Percentiles rank a stretch among this genome's conserved stretches.
Conservation (phyloP, 2,888 invertebrate genomes). For the Oscheius sp. region DNA sequence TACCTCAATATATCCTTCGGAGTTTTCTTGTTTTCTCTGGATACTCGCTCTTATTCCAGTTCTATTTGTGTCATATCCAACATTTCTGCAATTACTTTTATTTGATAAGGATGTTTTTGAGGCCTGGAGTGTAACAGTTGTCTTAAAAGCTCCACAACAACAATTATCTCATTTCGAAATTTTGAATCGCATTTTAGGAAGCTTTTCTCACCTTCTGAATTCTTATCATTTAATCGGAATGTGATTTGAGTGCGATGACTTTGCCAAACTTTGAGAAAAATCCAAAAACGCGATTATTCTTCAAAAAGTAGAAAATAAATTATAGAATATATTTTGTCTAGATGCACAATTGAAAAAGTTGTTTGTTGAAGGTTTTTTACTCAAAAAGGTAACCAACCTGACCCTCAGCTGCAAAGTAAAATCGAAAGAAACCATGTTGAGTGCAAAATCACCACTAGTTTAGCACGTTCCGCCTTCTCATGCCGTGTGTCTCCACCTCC, state of each 20-base stretch:
- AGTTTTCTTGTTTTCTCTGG: not conserved
- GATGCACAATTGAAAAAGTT: not conserved
- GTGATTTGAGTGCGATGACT: no score
- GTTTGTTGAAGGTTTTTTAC: not conserved
- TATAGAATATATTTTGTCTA: not conserved
- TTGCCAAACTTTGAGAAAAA: no score
- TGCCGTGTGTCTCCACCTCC: not conserved
- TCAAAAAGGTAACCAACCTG: not conserved
- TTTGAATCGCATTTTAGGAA: no score
- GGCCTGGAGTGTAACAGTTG: no score
- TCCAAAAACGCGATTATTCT: not conserved
- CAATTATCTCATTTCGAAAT: no score
- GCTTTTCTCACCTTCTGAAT: no score
- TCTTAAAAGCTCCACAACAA: no score
- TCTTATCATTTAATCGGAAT: no score
- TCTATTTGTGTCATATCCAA: not conserved
- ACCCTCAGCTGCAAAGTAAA: constrained; percentile 7
- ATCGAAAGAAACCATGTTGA: constrained; percentile 13
- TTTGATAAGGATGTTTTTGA: no score
- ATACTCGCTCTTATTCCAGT: constrained; percentile 9
- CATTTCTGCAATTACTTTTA: constrained; percentile 18
- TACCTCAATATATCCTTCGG: constrained; percentile 1
- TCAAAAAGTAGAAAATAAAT: not conserved
- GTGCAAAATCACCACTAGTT: no score
- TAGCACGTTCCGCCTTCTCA: no score